Conservation (phyloP, 2,113 vertebrate genomes). For the Calidris pygmaea region DNA sequence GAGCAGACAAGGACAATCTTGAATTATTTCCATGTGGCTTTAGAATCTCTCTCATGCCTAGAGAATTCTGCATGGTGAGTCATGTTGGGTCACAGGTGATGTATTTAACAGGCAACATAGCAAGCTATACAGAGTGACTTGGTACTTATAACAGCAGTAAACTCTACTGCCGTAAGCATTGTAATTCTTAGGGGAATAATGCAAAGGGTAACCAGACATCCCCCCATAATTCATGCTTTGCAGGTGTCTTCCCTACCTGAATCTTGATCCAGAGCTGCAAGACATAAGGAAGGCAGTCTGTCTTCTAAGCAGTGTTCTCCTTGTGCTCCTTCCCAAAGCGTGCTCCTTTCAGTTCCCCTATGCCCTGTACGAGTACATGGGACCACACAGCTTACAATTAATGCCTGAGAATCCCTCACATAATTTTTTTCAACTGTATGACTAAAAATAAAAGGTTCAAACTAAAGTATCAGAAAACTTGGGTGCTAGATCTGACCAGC, state of each 20-base stretch:
- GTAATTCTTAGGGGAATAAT: background rate
- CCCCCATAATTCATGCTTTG: background rate
- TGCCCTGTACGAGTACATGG: background rate
- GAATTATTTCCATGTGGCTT: background rate
- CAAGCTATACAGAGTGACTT: background rate
- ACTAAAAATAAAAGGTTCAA: background rate
- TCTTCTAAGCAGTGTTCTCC: background rate
- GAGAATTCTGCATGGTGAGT: background rate
- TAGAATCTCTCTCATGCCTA: background rate
- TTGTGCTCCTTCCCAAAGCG: background rate
- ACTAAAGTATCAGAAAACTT: background rate
- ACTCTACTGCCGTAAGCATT: background rate
- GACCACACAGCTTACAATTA: background rate
- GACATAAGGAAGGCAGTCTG: background rate
- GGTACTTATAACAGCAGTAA: background rate
- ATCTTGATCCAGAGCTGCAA: background rate
- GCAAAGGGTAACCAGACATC: background rate
- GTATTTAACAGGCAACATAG: background rate
- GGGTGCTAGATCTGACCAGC: background rate
- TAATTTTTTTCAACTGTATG: fast-evolving
- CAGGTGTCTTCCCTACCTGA: background rate
- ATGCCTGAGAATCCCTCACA: background rate
- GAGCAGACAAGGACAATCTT: background rate
- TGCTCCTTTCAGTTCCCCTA: background rate
- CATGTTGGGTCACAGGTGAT: background rate